Evolutionary conservation across 1,140 invertebrate species (phyloP).

Genomic region (Neodiprion pinetum): DNA sequence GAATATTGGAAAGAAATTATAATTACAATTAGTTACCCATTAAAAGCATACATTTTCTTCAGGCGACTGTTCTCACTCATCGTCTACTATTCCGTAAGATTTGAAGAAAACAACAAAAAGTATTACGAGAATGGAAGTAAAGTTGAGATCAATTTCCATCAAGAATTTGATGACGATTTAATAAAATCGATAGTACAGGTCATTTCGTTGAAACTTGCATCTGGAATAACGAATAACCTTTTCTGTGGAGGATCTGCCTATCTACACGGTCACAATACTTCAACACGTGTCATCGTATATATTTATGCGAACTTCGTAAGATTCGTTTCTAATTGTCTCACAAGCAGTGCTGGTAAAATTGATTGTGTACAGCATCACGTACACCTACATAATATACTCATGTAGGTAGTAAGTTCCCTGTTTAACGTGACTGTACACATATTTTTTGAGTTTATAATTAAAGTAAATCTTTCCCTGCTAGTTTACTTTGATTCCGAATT

Average conservation of each 20-base stretch:
- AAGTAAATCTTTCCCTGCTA: background rate
- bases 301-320: background rate
- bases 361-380: background rate
- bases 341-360: background rate
- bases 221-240: too few species aligned
- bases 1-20: background rate
- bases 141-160: background rate
- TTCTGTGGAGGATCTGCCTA: too few species aligned
- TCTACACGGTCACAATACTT: too few species aligned
- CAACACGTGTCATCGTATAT: background rate
- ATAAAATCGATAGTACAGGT: background rate
- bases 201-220: too few species aligned
- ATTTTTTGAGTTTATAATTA: too few species aligned
- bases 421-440: too few species aligned
- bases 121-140: background rate
- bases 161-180: background rate
- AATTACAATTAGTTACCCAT: background rate
- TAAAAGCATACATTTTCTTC: background rate
- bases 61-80: background rate
- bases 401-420: too few species aligned
- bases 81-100: background rate
- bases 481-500: background rate
- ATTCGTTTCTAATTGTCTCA: background rate
- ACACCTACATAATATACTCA: background rate
- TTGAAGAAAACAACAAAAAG: background rate